Evolutionary conservation across 2,113 vertebrate genomes (phyloP), one percentile per base, ranked within the genome.

Genomic region (Hippocampus mohnikei): DNA sequence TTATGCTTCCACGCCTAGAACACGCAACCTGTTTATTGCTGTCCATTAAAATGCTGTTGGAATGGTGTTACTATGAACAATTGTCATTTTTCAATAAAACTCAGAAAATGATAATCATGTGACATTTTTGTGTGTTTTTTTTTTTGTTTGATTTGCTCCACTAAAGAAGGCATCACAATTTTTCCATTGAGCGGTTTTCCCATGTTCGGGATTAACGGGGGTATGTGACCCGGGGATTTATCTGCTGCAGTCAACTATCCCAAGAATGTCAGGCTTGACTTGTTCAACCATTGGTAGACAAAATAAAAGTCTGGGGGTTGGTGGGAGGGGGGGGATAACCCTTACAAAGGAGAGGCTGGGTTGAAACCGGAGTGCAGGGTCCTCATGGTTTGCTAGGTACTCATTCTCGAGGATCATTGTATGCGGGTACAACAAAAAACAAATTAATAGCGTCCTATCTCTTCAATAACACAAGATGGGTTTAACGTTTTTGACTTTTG

Each of bases 41-140:
- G 63, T 71, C 69, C 82, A 84, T 77, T 76, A 41, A 66, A 29
- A 81, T 63, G 48, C 68, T 84, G 68, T 83, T 87, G 81, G 80
- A 81, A 73, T 78, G 66, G 68, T 87, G 87, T 79, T 56, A 73
- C 76, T 50, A 59, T 68, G 64, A 59, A 29, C 73, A 67, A 42
- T 55, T 73, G 27, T 81, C 33, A 70, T 68, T 10, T 84, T 84
- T 75, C 80, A 91, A 89, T 91, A 87, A 92, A 92, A 84, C 59
- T 15, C 20, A 10, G 3, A 23, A 52, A 67, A 74, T 0, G 33
- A 63, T 15, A 0, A 64, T 70, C 48, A 0, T 1, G 13, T 16
- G 48, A 1, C 5, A n/a, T n/a, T n/a, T n/a, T 10, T 62, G 13
- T 46, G 1, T 5, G 29, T 52, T 52, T 48, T 29, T 29, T 27